Evolutionary conservation across 2,113 vertebrate species (phyloP).

Genomic region (Bambusicola thoracicus): DNA sequence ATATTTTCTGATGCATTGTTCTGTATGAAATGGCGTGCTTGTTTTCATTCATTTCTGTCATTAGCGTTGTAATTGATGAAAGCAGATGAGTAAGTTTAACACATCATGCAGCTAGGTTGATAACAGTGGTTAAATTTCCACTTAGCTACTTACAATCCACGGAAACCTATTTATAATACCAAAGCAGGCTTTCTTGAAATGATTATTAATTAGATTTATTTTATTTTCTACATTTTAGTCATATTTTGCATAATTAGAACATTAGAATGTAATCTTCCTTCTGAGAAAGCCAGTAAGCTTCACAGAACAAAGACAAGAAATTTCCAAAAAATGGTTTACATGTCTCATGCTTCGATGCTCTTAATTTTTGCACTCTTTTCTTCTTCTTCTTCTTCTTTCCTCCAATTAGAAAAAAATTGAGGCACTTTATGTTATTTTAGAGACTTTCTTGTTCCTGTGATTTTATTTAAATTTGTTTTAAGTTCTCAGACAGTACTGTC

Average conservation of each 20-base stretch:
- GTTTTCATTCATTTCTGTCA: neutral
- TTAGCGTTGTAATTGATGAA: neutral
- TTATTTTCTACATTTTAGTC: neutral
- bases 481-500: neutral
- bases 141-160: neutral
- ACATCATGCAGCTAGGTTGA: neutral
- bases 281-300: neutral
- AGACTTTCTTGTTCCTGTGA: neutral
- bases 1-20: neutral
- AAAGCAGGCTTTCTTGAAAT: neutral
- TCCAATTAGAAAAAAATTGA: neutral
- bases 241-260: neutral
- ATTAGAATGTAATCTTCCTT: neutral
- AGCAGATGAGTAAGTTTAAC: neutral
- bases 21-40: neutral
- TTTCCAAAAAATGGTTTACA: neutral
- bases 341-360: neutral
- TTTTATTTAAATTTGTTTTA: neutral
- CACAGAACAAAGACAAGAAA: neutral
- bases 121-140: neutral
- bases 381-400: neutral
- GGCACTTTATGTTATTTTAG: neutral
- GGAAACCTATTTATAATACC: conserved; percentile 8
- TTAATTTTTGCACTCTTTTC: neutral
- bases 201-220: neutral